A percentile compares a stretch with the other conserved stretches of the same genome.
These are phyloP conservation scores for Podocnemis expansa DNA, from an alignment of 2,113 vertebrate genomes.

Conservation along the genomic window DNA sequence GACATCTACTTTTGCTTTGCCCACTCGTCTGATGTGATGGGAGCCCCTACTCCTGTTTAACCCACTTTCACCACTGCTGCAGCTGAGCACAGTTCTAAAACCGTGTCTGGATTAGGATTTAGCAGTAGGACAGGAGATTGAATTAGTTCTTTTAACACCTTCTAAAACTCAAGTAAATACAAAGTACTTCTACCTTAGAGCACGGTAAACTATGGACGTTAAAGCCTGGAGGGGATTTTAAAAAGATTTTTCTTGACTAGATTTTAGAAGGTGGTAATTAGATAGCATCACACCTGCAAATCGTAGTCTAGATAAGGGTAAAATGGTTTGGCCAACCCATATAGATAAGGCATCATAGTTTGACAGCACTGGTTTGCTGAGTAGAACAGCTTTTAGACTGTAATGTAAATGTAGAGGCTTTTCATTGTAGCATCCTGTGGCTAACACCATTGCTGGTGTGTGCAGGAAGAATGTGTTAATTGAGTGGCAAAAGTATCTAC, in stretches of 20 bases:
- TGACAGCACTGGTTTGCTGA: neutral
- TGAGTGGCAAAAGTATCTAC: neutral
- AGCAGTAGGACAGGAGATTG: neutral
- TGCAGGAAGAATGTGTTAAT: neutral
- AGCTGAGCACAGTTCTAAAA: neutral
- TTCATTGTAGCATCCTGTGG: neutral
- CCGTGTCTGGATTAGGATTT: neutral
- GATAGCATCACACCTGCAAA: neutral
- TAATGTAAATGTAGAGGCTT: neutral
- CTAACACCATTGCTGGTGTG: neutral
- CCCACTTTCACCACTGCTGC: neutral
- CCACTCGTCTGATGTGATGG: neutral
- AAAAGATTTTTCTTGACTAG: neutral
- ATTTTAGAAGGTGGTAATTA: neutral
- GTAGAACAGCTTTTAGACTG: neutral
- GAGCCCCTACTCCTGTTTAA: neutral
- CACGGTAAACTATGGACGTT: neutral
- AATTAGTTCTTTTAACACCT: neutral
- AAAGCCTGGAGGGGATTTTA: neutral
- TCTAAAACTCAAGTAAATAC: neutral
- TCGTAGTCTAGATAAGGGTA: neutral
- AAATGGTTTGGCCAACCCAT: neutral
- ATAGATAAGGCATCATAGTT: neutral
- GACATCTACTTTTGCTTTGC: neutral
- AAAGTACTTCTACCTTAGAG: neutral